These are phyloP conservation scores for Dendrocincla tyrannina DNA, from an alignment of 2,797 vertebrate genomes.

Conservation along the genomic window DNA sequence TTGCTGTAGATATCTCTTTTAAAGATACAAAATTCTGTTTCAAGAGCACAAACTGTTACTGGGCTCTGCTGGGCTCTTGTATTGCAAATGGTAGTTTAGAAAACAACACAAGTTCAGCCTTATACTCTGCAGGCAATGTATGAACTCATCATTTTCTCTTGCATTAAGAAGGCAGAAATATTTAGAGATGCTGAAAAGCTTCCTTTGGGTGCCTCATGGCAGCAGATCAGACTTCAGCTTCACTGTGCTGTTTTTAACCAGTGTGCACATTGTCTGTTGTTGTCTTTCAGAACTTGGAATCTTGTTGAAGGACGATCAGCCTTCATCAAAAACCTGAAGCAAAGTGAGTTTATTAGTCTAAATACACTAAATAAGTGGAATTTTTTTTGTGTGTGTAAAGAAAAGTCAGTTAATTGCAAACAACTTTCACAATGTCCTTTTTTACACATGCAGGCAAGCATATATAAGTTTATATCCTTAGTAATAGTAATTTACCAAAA, in stretches of 20 bases:
- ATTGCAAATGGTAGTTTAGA: not conserved
- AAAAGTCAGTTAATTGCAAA: not conserved
- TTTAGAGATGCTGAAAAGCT: constrained; percentile 27
- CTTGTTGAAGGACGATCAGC: constrained; percentile 92
- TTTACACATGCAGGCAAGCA: not conserved
- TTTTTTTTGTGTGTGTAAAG: accelerated
- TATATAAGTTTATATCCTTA: not conserved
- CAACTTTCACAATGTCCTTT: not conserved
- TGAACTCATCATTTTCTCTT: not conserved
- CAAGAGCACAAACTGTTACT: not conserved
- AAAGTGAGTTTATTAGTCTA: constrained; percentile 82
- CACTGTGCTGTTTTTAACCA: not conserved
- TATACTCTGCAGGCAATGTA: not conserved
- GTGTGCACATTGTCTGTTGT: not conserved
- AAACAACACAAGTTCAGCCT: not conserved
- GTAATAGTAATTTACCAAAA: not conserved
- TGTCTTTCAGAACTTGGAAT: constrained; percentile 94
- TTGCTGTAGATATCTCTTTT: not conserved
- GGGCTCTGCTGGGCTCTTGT: not conserved
- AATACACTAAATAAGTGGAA: not conserved
- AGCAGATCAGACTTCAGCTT: not conserved
- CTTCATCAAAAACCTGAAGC: constrained; percentile 96
- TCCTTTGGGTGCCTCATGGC: not conserved
- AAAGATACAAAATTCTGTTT: not conserved
- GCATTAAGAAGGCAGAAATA: not conserved